Evolutionary conservation across 2,797 vertebrate species (phyloP).

Genomic region (Brachyrhaphis roseni): DNA sequence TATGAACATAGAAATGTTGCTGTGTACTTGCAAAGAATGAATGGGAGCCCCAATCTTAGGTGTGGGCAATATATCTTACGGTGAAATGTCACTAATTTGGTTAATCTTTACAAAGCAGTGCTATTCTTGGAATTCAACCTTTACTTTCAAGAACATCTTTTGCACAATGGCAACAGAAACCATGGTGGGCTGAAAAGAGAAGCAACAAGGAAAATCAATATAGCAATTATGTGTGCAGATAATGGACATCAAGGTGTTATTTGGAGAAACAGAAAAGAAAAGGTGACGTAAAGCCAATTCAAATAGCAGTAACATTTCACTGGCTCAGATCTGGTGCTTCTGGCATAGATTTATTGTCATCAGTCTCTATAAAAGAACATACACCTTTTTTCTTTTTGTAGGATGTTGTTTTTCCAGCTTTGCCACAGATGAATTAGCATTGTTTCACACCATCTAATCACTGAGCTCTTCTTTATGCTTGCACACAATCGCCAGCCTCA

Average conservation of each 20-base stretch:
- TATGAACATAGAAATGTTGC: neutral
- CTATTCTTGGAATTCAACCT: slow-evolving; percentile 66
- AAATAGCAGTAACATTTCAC: slow-evolving; percentile 74
- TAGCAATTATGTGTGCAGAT: slow-evolving; percentile 81
- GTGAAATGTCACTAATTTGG: slow-evolving; percentile 16
- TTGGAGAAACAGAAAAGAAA: slow-evolving; percentile 72
- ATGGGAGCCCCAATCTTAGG: neutral
- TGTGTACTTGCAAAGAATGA: slow-evolving; percentile 7
- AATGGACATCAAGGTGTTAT: slow-evolving; percentile 82
- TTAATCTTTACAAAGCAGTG: slow-evolving; percentile 49
- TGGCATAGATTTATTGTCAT: slow-evolving; percentile 76
- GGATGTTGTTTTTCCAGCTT: slow-evolving; percentile 32
- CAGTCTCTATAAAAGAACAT: slow-evolving; percentile 40
- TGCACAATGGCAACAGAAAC: slow-evolving; percentile 66
- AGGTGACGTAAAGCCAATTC: slow-evolving; percentile 80
- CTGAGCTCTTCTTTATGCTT: slow-evolving; percentile 42
- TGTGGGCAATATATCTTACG: slow-evolving; percentile 7
- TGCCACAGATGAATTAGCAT: slow-evolving; percentile 56
- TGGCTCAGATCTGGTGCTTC: slow-evolving; percentile 63
- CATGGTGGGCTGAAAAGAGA: slow-evolving; percentile 67
- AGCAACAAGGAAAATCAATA: slow-evolving; percentile 76
- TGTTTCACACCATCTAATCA: slow-evolving; percentile 54
- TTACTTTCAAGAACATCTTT: slow-evolving; percentile 68
- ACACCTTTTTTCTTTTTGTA: slow-evolving; percentile 16
- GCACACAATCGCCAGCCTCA: slow-evolving; percentile 37